These are phyloP conservation scores for Drosophila falleni DNA, from an alignment of 2,888 invertebrate species.

Conservation along the genomic window DNA sequence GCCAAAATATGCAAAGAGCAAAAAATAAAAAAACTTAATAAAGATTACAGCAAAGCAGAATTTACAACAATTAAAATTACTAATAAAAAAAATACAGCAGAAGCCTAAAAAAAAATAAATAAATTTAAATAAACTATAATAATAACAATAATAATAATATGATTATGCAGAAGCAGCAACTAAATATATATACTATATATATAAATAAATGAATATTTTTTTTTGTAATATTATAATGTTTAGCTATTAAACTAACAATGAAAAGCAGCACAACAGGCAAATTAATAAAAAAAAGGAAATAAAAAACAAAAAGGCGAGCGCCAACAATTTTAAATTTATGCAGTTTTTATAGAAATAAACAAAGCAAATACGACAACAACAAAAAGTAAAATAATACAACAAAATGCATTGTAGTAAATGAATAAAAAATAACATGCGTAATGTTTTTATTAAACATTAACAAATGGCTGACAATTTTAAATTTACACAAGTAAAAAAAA, in stretches of 20 bases:
- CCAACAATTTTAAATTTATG: conserved; percentile 72
- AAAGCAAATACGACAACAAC: conserved; percentile 39
- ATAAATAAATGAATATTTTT: conserved; percentile 31
- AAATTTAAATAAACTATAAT: conserved; percentile 5
- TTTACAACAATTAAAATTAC: conserved; percentile 26
- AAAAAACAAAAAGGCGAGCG: conserved; percentile 38
- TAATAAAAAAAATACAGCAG: conserved; percentile 7
- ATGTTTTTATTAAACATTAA: conserved; percentile 72
- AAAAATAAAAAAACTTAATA: conserved; percentile 1
- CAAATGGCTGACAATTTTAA: conserved; percentile 78
- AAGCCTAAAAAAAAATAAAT: conserved; percentile 17
- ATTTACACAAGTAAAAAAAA: conserved; percentile 65
- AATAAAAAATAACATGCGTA: conserved; percentile 52
- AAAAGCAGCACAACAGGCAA: conserved; percentile 25
- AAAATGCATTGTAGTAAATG: conserved; percentile 29
- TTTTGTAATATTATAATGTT: conserved; percentile 49
- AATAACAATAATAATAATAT: conserved; percentile 16
- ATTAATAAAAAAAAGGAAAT: conserved; percentile 26
- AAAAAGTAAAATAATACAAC: conserved; percentile 26
- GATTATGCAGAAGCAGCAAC: conserved; percentile 13
- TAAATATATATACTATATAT: conserved; percentile 17
- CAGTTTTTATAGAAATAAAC: conserved; percentile 68
- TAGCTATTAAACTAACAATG: conserved; percentile 52
- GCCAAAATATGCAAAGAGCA: conserved; percentile 54
- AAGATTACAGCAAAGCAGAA: conserved; percentile 29